Conservation (phyloP, 2,888 invertebrate genomes). For the Incurvaria masculella region DNA sequence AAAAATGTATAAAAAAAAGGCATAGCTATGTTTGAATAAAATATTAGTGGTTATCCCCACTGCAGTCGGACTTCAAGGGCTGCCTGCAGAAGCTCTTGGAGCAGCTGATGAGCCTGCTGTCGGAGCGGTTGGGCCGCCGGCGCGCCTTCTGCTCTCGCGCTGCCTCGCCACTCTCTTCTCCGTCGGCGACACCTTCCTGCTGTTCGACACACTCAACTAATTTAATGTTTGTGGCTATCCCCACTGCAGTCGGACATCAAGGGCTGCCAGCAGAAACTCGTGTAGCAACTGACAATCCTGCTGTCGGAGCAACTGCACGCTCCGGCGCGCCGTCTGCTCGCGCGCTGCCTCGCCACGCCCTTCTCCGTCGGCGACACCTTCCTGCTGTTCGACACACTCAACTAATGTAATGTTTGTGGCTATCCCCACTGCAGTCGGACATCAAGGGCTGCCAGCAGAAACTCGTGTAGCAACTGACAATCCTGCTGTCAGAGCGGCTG, state of each 20-base stretch:
- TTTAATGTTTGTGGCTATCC: too few relatives aligned
- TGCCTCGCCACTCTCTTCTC: conserved; percentile 93
- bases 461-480: conserved; percentile 89
- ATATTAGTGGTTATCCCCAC: too few relatives aligned
- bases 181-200: conserved; percentile 94
- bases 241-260: conserved; percentile 91
- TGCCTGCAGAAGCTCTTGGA: conserved; percentile 95
- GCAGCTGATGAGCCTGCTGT: conserved; percentile 86
- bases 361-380: conserved; percentile 98
- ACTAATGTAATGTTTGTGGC: conserved; percentile 97
- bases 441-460: conserved; percentile 96
- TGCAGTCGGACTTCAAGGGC: conserved; percentile 92
- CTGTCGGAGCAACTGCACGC: conserved; percentile 91
- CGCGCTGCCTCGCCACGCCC: conserved; percentile 87
- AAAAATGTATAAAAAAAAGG: too few relatives aligned
- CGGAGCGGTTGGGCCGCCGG: conserved; percentile 93
- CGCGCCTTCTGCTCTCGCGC: conserved; percentile 84
- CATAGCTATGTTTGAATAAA: too few relatives aligned
- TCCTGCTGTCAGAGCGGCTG: conserved; percentile 83
- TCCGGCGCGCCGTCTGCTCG: conserved; percentile 87
- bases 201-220: conserved; percentile 96
- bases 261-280: conserved; percentile 92
- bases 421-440: conserved; percentile 83
- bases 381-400: conserved; percentile 93
- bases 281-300: conserved; percentile 88